Percentiles rank a stretch among this genome's conserved stretches.
These are phyloP conservation scores for Hyles vespertilio DNA, from an alignment of 1,140 invertebrate genomes.

Conservation along the genomic window DNA sequence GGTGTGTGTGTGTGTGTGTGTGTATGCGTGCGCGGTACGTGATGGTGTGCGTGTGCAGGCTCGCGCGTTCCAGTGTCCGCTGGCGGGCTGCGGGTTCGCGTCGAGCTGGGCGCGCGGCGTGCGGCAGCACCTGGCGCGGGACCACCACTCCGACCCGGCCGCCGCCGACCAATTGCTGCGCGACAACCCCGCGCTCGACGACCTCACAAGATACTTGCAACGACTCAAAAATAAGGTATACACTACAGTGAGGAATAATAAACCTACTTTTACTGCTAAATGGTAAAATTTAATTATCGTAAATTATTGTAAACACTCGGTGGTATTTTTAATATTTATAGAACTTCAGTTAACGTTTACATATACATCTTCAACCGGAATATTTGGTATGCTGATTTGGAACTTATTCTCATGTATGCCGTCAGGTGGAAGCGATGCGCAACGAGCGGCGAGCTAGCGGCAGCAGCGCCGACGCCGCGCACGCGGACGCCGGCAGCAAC, in stretches of 20 bases:
- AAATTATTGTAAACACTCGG: no score
- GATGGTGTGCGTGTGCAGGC: conserved; percentile 53
- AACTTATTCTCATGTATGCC: no score
- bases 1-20: no score
- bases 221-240: conserved; percentile 79
- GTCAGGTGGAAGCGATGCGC: conserved; percentile 49
- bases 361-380: no score
- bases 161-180: conserved; percentile 77
- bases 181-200: conserved; percentile 84
- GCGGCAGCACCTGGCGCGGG: conserved; percentile 82
- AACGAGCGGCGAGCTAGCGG: conserved; percentile 26
- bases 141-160: conserved; percentile 79
- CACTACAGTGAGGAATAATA: no score
- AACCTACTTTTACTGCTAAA: no score
- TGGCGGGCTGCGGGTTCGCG: conserved; percentile 81
- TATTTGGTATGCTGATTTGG: no score
- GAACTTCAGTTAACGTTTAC: no score
- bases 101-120: conserved; percentile 86
- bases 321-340: no score
- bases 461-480: conserved; percentile 25
- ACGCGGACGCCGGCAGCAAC: conserved; percentile 23
- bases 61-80: conserved; percentile 83
- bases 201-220: conserved; percentile 83
- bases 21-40: no score
- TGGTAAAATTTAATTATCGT: no score